Evolutionary conservation across 2,888 invertebrate genomes (phyloP), one percentile per base, ranked within the genome.

Genomic region (Drosophila fungiperda): DNA sequence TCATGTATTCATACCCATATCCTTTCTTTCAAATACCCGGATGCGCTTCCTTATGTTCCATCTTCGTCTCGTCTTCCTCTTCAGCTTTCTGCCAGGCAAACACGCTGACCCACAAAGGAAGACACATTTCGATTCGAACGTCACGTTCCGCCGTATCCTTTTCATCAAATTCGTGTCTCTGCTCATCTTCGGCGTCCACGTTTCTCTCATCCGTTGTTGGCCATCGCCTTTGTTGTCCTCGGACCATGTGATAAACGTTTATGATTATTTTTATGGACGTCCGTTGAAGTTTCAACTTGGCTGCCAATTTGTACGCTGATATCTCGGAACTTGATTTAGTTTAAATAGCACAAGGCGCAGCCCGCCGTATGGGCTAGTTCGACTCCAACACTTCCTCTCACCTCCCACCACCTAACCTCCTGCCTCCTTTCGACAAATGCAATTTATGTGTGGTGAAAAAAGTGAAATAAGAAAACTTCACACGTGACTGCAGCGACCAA

Each of bases 221-320:
- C 50, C 33, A 35, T 65, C 49, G 64, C 67, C 66, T 68, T 67
- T 80, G 72, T 68, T 80, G 68, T 54, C 58, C 66, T 61, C 72
- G 42, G 73, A 59, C 60, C 63, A 62, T 80, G 80, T 78, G 86
- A 86, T 88, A 86, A 86, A 86, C 82, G 86, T 86, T 86, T 88
- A 88, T 86, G 85, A 84, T 84, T 84, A 88, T 86, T 86, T 85
- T 86, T 88, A 86, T 88, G 82, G 67, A 60, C 73, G 58, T 68
- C 67, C 73, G 68, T 53, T 68, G 60, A 76, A 83, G 81, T 68
- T 83, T 73, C 62, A 80, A 76, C 83, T 75, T 73, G 68, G 62
- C 82, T 78, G 82, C 75, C 88, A 85, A 85, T 88, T 88, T 82
- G 84, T 57, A 62, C 66, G 82, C 80, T 78, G 80, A 78, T 78